Evolutionary conservation across 2,888 invertebrate species (phyloP).

Genomic region (Yponomeuta sedellus): DNA sequence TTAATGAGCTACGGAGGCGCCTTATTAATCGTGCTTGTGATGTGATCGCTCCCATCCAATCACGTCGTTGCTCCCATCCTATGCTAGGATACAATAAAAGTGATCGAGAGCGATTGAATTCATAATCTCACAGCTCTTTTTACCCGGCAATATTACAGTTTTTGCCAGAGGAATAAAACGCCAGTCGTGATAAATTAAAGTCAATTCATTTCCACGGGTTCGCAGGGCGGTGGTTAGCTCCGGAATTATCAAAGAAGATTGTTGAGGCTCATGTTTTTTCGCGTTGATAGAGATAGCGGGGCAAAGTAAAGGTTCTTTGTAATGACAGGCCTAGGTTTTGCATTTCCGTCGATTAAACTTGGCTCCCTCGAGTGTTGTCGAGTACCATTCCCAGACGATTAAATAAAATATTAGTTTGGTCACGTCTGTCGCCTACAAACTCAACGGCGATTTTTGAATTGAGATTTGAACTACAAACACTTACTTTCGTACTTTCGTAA

Average conservation of each 20-base stretch:
- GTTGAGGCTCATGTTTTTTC: neutral
- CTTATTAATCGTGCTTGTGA: constrained; percentile 21
- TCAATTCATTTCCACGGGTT: neutral
- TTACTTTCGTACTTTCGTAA: no score
- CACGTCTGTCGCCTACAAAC: no score
- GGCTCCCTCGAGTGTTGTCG: neutral
- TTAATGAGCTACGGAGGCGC: no score
- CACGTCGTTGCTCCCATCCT: neutral
- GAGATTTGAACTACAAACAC: no score
- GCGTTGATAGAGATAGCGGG: neutral
- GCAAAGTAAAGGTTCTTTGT: neutral
- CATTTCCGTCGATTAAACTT: neutral
- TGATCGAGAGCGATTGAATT: neutral
- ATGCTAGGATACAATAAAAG: neutral
- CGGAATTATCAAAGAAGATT: neutral
- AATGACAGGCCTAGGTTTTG: neutral
- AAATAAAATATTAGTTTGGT: no score
- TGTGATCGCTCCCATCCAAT: neutral
- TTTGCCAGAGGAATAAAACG: neutral
- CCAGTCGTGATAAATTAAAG: neutral
- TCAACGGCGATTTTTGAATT: no score
- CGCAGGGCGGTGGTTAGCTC: neutral
- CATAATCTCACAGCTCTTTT: neutral
- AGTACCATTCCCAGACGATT: no score
- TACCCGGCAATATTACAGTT: neutral